Conservation (phyloP, 2,797 vertebrate species). For the Antrozous pallidus region DNA sequence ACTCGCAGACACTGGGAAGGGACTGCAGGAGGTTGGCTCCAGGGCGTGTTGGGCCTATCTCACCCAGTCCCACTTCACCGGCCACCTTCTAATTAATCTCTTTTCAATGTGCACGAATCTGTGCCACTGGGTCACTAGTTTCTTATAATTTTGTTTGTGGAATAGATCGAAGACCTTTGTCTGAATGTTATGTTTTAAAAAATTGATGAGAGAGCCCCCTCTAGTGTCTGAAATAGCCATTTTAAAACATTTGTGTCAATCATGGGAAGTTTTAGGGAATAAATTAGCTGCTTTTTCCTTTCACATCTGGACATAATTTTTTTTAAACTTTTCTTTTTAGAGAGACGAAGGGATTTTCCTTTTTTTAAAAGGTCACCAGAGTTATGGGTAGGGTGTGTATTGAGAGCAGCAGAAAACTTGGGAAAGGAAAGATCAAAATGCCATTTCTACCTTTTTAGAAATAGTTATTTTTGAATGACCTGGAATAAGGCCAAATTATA, state of each 20-base stretch:
- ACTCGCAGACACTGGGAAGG: too few relatives aligned
- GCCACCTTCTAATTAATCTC: too few relatives aligned
- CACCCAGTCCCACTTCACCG: too few relatives aligned
- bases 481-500: slow-evolving; percentile 79
- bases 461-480: slow-evolving; percentile 83
- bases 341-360: neutral
- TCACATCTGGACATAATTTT: slow-evolving; percentile 83
- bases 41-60: too few relatives aligned
- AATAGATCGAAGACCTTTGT: slow-evolving; percentile 59
- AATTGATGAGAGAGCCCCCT: slow-evolving; percentile 79
- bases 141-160: slow-evolving; percentile 10
- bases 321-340: slow-evolving; percentile 62
- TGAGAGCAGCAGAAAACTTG: slow-evolving; percentile 82
- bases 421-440: slow-evolving; percentile 84
- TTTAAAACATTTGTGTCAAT: slow-evolving; percentile 80
- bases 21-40: too few relatives aligned
- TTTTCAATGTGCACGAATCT: too few relatives aligned
- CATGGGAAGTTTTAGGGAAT: slow-evolving; percentile 82
- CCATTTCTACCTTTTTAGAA: slow-evolving; percentile 84
- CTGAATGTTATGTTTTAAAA: slow-evolving; percentile 76
- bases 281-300: slow-evolving; percentile 78
- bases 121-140: neutral
- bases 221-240: slow-evolving; percentile 80
- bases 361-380: slow-evolving; percentile 75
- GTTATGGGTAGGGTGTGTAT: slow-evolving; percentile 82